A percentile compares a stretch with the other conserved stretches of the same genome.
These are phyloP conservation scores for Syritta pipiens DNA, from an alignment of 2,888 invertebrate species.

Conservation along the genomic window DNA sequence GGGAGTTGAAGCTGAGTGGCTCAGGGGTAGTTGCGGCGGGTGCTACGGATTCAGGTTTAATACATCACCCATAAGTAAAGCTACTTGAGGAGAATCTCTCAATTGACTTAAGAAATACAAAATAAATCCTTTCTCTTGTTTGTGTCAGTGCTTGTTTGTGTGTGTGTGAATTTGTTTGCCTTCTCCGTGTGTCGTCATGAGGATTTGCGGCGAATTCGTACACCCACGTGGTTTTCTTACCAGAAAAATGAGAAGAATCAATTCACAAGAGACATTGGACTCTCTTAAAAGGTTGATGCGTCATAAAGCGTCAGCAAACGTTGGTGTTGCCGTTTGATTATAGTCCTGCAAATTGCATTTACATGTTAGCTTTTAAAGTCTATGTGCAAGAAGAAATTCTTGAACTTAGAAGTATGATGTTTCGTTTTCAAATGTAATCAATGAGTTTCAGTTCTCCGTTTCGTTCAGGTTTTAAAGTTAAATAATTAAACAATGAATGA, in stretches of 20 bases:
- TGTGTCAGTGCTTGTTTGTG: neutral
- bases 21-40: neutral
- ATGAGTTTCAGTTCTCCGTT: too few species aligned
- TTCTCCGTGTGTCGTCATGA: constrained; percentile 31
- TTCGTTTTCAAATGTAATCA: too few species aligned
- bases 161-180: neutral
- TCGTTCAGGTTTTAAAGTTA: too few species aligned
- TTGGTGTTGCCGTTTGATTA: too few species aligned
- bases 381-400: too few species aligned
- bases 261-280: too few species aligned
- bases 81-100: constrained; percentile 21
- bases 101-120: constrained; percentile 15
- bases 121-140: constrained; percentile 16
- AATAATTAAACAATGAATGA: too few species aligned
- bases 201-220: constrained; percentile 42
- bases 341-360: too few species aligned
- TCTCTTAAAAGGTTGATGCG: constrained; percentile 13
- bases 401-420: too few species aligned
- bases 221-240: constrained; percentile 31
- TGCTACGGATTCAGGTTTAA: neutral
- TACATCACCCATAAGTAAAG: constrained; percentile 15
- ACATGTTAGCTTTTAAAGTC: too few species aligned
- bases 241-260: neutral
- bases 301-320: too few species aligned
- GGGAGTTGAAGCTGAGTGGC: neutral